A percentile compares a stretch with the other conserved stretches of the same genome.
phyloP scores from a whole-genome alignment of 2,888 invertebrate genomes.

The Erynnis tages region DNA sequence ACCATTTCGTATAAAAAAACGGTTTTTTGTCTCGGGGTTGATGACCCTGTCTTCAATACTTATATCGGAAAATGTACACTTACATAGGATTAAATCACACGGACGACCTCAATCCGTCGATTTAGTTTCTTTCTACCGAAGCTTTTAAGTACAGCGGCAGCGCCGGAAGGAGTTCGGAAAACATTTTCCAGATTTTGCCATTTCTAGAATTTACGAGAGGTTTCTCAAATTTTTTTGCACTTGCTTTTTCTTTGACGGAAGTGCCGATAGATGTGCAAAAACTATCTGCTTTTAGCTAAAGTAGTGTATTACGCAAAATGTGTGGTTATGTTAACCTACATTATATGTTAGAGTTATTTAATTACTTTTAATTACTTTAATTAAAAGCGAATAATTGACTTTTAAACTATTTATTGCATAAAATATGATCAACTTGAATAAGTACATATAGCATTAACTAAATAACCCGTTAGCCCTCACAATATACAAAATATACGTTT shows the following conservation, averaged over 20 bases:
- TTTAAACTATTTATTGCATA: too few species aligned
- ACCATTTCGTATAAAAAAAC: neutral
- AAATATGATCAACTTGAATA: too few species aligned
- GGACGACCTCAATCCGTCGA: slow-evolving; percentile 24
- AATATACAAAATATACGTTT: too few species aligned
- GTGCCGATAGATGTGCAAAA: neutral
- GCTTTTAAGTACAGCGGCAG: slow-evolving; percentile 18
- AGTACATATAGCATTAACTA: too few species aligned
- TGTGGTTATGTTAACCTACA: too few species aligned
- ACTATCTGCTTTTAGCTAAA: too few species aligned
- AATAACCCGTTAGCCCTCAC: too few species aligned
- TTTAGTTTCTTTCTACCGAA: slow-evolving; percentile 19
- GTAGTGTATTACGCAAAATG: too few species aligned
- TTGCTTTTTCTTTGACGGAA: slow-evolving; percentile 4
- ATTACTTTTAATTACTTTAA: too few species aligned
- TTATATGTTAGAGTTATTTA: too few species aligned
- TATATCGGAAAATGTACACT: slow-evolving; percentile 24
- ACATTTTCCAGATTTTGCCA: slow-evolving; percentile 18
- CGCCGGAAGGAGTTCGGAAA: slow-evolving; percentile 9
- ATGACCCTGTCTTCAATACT: neutral
- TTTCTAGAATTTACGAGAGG: slow-evolving; percentile 16
- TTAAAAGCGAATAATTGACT: too few species aligned
- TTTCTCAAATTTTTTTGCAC: slow-evolving; percentile 8
- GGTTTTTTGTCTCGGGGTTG: neutral
- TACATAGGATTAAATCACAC: slow-evolving; percentile 22